Evolutionary conservation across 1,140 invertebrate species (phyloP), one percentile per base, ranked within the genome.

Genomic region (Choristoneura fumiferana): DNA sequence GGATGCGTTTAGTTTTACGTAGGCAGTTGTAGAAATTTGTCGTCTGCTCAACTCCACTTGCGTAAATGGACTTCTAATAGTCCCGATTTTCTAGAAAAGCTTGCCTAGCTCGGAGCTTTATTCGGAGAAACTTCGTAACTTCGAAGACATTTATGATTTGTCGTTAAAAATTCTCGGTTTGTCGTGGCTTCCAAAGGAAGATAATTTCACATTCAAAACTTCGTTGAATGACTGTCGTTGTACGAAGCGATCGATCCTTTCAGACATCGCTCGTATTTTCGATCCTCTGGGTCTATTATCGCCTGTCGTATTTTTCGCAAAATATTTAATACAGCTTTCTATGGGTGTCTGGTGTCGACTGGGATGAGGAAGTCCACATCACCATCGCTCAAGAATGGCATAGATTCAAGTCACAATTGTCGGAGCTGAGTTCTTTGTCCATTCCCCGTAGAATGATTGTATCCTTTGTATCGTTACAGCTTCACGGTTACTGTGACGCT

Each of bases 271-370:
- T 8, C n/a, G 62, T 35, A 58, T 70, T n/a, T 68, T 58, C 29
- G 62, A 73, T 35, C 68, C 71, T 34, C 52, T 70, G 12, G 65
- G 68, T 5, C 63, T 64, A 35, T 57, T 73, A 29, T 49, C 57
- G 13, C 67, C 69, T 57, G 37, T 69, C 8, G 56, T 54, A 10
- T 37, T 71, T 40, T 38, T 55, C 10, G 61, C 67, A 4, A 74
- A 72, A 61, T 54, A 60, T 12, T 34, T 74, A 8, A 67, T 73
- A 6, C 68, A 74, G 59, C 40, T 57, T n/a, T 8, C 52, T 71
- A 10, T 71, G 69, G 69, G 39, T 54, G 1, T 33, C 35, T 35
- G 56, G 55, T 13, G 12, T 67, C 6, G 37, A 54, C 14, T 74
- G 69, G 69, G 69, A 74, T 57, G 35, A 14, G 5, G 35, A 36